Evolutionary conservation across 2,797 vertebrate genomes (phyloP).

Genomic region (Adelosebastes latens): DNA sequence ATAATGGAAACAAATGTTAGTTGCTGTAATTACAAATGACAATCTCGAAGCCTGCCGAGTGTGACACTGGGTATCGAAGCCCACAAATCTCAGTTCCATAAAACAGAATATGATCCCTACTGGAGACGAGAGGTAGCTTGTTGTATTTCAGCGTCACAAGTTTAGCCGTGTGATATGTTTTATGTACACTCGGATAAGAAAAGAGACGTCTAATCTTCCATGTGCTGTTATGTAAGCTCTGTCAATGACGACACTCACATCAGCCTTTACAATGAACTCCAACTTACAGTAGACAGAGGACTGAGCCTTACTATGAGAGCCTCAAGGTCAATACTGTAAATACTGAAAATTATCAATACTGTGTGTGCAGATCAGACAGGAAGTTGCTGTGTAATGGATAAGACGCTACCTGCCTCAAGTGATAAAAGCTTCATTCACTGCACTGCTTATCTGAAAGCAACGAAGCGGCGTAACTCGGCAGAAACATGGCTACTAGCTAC

Average conservation of each 20-base stretch:
- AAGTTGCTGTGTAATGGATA: neutral
- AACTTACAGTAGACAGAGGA: neutral
- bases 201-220: neutral
- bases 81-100: slow-evolving; percentile 2
- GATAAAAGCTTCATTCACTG: slow-evolving; percentile 16
- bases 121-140: neutral
- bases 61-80: neutral
- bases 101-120: neutral
- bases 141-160: neutral
- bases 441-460: slow-evolving; percentile 29
- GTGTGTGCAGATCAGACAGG: neutral
- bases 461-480: slow-evolving; percentile 9
- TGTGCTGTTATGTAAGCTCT: slow-evolving; percentile 41
- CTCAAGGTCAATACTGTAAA: neutral
- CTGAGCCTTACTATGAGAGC: neutral
- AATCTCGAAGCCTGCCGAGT: neutral
- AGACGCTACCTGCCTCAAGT: neutral
- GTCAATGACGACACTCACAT: slow-evolving; percentile 8
- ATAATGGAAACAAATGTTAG: neutral
- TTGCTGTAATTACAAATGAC: neutral
- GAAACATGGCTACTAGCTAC: slow-evolving; percentile 23
- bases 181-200: neutral
- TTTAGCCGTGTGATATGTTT: neutral
- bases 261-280: neutral
- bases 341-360: neutral